Evolutionary conservation across 2,888 invertebrate genomes (phyloP), one percentile per base, ranked within the genome.

Genomic region (Diaprepes abbreviatus): DNA sequence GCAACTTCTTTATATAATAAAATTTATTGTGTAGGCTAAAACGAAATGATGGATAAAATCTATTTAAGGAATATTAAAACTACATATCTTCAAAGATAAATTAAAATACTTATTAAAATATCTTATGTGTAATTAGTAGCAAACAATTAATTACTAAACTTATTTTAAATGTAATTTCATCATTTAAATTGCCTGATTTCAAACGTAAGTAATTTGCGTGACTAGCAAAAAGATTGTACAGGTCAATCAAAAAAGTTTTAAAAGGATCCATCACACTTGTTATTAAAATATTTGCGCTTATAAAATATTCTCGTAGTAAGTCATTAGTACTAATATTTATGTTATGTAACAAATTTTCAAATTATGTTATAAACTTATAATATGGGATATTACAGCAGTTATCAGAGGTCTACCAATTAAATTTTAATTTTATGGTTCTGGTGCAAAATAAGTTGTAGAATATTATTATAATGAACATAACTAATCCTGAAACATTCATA

Each of bases 101-200:
- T 50, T 50, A 50, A 50, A 50, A 50, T 50, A 14, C 14, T 28
- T 50, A 50, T 50, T 50, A 50, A 50, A 50, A 50, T 50, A 28
- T 50, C 28, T 50, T 16, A 50, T 28, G 48, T 28, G 12, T 50
- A 50, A 50, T 50, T 28, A 28, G 3, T 28, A 16, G 14, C 48
- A 28, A 50, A 50, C 48, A 50, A 50, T 50, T 50, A 50, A 50
- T 50, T 50, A 12, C 28, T 50, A 50, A 50, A 50, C 48, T 28
- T 24, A 28, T 50, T 50, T 50, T 50, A 43, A 24, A 24, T 24
- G 24, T 24, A 24, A 24, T 33, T 35, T 35, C 14, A 28, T 50
- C 16, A 28, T n/a, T 28, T 50, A 16, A 12, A 50, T 16, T 50
- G 28, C 28, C 14, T 48, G 24, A 24, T 28, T 50, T 50, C 12